Evolutionary conservation across 2,888 invertebrate genomes (phyloP).

Genomic region (Sesia apiformis): DNA sequence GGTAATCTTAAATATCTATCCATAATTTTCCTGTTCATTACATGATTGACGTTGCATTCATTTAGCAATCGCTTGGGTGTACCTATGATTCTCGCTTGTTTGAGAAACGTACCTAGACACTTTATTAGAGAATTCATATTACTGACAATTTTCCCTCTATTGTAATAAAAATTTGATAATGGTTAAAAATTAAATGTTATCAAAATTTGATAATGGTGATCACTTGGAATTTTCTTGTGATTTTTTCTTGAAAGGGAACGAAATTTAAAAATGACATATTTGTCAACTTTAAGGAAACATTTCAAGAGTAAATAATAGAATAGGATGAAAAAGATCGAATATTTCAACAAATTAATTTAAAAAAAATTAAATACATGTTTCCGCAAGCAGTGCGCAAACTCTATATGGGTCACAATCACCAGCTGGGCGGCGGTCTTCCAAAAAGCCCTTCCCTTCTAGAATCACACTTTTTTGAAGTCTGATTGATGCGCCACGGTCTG

Average conservation of each 20-base stretch:
- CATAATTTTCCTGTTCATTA: constrained; percentile 59
- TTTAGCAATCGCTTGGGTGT: constrained; percentile 35
- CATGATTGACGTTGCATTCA: constrained; percentile 53
- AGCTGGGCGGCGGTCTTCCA: constrained; percentile 94
- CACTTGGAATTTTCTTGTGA: too few relatives aligned
- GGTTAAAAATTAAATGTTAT: too few relatives aligned
- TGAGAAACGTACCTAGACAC: background rate
- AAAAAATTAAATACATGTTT: constrained; percentile 23
- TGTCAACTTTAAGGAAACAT: background rate
- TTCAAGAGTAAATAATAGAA: too few relatives aligned
- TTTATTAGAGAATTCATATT: background rate
- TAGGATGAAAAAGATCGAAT: too few relatives aligned
- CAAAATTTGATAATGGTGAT: too few relatives aligned
- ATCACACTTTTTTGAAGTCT: constrained; percentile 93
- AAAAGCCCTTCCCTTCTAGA: constrained; percentile 89
- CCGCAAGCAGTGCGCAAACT: constrained; percentile 64
- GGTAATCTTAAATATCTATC: constrained; percentile 74
- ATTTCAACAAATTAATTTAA: background rate
- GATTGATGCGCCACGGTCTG: constrained; percentile 93
- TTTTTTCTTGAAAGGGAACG: too few relatives aligned
- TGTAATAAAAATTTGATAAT: too few relatives aligned
- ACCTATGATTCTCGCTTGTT: background rate
- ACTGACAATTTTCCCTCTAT: too few relatives aligned
- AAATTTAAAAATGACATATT: background rate
- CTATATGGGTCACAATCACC: constrained; percentile 93